phyloP scores from a whole-genome alignment of 53 echinoderm and acorn worm genomes.

The Echinometra lucunter region DNA sequence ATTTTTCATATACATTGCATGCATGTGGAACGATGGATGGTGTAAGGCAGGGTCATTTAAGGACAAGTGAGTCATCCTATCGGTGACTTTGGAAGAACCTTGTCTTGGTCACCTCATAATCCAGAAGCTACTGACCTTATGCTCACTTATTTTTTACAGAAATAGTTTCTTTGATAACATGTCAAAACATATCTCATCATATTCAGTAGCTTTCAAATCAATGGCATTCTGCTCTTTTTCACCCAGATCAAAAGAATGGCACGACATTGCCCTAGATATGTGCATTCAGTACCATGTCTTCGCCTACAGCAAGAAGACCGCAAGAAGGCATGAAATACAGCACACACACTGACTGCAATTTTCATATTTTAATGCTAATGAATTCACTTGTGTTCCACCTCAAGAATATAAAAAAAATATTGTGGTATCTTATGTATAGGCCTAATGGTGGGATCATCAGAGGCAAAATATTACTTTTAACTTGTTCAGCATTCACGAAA shows the following conservation, averaged over 20 bases:
- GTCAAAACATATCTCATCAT: background rate
- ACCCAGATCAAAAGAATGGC: background rate
- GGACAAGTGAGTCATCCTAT: conserved; percentile 29
- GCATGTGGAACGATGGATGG: background rate
- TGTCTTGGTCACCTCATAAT: background rate
- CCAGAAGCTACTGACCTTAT: background rate
- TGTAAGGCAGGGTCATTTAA: conserved; percentile 1
- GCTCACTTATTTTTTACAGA: background rate
- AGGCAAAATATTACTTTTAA: too few relatives aligned
- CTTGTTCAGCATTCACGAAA: too few relatives aligned
- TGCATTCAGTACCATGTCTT: too few relatives aligned
- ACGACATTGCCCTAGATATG: background rate
- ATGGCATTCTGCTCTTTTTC: background rate
- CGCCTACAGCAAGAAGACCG: too few relatives aligned
- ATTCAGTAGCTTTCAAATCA: too few relatives aligned
- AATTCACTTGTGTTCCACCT: too few relatives aligned
- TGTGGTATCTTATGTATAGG: too few relatives aligned
- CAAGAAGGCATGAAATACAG: too few relatives aligned
- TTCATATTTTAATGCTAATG: too few relatives aligned
- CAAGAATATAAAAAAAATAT: too few relatives aligned
- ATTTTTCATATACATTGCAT: background rate
- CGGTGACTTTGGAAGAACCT: background rate
- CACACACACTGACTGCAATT: too few relatives aligned
- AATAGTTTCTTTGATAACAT: background rate
- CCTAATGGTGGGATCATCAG: too few relatives aligned